Evolutionary conservation across 2,888 invertebrate species (phyloP), one percentile per base, ranked within the genome.

Genomic region (Aphelenchoides bicaudatus): DNA sequence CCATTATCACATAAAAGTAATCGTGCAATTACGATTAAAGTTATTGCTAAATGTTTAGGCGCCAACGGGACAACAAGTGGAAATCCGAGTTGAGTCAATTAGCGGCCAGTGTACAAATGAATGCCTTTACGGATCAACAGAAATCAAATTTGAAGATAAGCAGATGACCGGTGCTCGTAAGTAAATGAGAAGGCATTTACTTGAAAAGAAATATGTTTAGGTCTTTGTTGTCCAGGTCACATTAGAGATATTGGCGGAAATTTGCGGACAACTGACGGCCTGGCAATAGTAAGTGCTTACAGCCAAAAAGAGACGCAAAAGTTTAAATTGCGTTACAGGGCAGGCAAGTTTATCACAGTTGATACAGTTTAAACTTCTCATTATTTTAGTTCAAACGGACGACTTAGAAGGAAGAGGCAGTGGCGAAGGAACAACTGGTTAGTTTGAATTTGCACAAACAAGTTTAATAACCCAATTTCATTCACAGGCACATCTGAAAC

Each of bases 91-190:
- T n/a, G 48, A 46, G 21, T 23, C 23, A 19, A 6, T 61, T 2
- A 10, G 21, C 4, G 61, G 61, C 1, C 29, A 53, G 10, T 61
- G 61, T 25, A 51, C 61, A 16, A 52, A 52, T 19, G 61, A 61
- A 25, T 59, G 60, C 29, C 31, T 39, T 13, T 62, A 50, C 21
- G 60, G 60, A 8, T 29, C 59, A 4, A 34, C 46, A 38, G 61
- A 61, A 27, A 39, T 61, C 43, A 61, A 61, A 29, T 61, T 63
- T 25, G 62, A 61, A 21, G 27, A 63, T n/a, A 25, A 62, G 31
- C 16, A 28, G 21, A 21, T 16, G 23, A 31, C 43, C 23, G 60
- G 60, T 1, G 60, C 39, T 21, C 25, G 56, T 13, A 30, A n/a
- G n/a, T n/a, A n/a, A n/a, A n/a, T n/a, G n/a, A n/a, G n/a, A n/a